Evolutionary conservation across 2,113 vertebrate species (phyloP).

Genomic region (Formicarius rufipectus): DNA sequence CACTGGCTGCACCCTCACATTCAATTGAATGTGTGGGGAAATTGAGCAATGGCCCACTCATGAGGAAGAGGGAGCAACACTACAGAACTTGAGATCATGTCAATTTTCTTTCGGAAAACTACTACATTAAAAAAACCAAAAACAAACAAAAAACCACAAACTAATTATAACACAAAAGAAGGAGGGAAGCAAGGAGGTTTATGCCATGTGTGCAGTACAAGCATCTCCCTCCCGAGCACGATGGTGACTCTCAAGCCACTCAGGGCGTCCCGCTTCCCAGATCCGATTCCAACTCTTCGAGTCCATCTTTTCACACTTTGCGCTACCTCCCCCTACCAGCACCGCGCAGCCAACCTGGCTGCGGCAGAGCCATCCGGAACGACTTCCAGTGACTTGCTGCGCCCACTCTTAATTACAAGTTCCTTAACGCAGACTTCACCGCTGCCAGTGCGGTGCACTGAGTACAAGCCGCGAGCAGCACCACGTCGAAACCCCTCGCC

Average conservation of each 20-base stretch:
- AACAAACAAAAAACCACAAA: too few species aligned
- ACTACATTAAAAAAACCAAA: neutral
- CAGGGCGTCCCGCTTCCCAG: neutral
- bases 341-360: neutral
- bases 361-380: neutral
- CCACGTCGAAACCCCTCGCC: accelerated
- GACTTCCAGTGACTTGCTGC: accelerated
- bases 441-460: neutral
- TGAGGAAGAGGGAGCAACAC: neutral
- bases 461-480: too few species aligned
- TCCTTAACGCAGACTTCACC: accelerated
- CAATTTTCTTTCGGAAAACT: neutral
- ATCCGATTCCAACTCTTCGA: accelerated
- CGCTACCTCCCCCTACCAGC: neutral
- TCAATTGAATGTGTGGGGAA: neutral
- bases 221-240: neutral
- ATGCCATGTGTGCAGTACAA: accelerated
- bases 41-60: neutral
- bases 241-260: accelerated
- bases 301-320: accelerated
- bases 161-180: neutral
- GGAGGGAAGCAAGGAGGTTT: neutral
- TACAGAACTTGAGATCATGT: neutral
- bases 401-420: neutral
- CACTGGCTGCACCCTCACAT: neutral